Base-by-base conservation (phyloP, 2,888 invertebrate genomes). In the Cheilosia vernalis region DNA sequence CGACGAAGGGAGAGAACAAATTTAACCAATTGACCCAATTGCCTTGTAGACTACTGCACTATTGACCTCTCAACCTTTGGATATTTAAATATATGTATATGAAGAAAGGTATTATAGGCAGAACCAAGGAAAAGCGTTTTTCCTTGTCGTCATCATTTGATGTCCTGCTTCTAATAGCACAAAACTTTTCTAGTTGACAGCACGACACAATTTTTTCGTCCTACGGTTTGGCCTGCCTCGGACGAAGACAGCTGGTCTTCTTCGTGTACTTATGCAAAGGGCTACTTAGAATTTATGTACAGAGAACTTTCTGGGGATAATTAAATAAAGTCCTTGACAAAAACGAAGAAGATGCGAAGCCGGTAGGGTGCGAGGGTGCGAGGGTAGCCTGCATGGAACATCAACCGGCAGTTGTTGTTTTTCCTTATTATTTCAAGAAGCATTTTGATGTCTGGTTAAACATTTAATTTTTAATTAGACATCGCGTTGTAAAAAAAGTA, bases 391-490 rank as follows among this genome's bases (percentile, higher is more conserved):
- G 10, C 21, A 51, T 24, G 19, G 15, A 24, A 13, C 9, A 51
- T 13, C 51, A 13, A 24, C 13, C 4, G 51, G 24, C 15, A 24
- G 21, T 51, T 51, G 21, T 51, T 27, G 37, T 40, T 44, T 73
- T 73, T 19, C 2, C 24, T 21, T 27, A 33, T 61, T 73, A 63
- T 67, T 77, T 49, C 64, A 61, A 66, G 55, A 60, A 73, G 83
- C 69, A 79, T 84, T 84, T 79, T 76, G 69, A 80, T 80, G 84
- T 80, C 80, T 85, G 76, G 84, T 80, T 85, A 76, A 85, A 80
- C 84, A 80, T 85, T 85, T 85, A 85, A 85, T 85, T 85, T 85
- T 85, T 85, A 85, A 85, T 80, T 85, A 85, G 80, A 80, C 76
- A 76, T 33, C 53, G 60, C 80, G 64, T 60, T 84, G 74, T 49